Conservation (phyloP, 2,113 vertebrate species). For the Haemorhous mexicanus region DNA sequence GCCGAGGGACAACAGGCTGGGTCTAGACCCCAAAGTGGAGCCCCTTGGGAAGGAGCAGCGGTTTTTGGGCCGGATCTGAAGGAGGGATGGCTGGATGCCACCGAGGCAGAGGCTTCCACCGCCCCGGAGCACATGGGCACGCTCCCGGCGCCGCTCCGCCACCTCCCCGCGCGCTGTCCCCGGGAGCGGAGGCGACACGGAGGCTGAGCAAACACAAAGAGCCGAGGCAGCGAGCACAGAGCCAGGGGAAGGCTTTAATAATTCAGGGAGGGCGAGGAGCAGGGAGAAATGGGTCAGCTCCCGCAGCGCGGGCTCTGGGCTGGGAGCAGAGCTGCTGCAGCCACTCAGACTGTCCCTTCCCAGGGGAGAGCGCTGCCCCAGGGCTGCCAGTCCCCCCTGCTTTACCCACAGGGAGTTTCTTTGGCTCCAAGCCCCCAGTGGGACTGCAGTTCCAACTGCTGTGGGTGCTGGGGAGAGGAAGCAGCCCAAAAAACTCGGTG, state of each 20-base stretch:
- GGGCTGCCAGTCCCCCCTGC: not conserved
- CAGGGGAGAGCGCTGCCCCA: rapidly evolving
- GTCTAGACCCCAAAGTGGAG: not conserved
- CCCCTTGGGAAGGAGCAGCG: not conserved
- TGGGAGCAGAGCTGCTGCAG: not conserved
- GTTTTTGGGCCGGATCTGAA: not conserved
- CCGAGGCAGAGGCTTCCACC: not conserved
- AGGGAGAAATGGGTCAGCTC: not conserved
- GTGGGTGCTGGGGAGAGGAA: not conserved
- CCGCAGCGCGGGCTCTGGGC: rapidly evolving
- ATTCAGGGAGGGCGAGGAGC: not conserved
- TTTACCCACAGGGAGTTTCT: not conserved
- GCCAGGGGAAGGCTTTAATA: constrained; percentile 16
- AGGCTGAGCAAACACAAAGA: constrained; percentile 29
- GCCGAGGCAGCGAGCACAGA: not conserved
- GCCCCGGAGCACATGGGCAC: rapidly evolving
- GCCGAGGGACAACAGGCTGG: not conserved
- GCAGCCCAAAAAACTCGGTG: rapidly evolving
- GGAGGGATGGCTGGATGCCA: not conserved
- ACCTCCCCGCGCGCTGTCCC: not conserved
- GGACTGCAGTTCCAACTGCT: not conserved
- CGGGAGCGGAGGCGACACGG: not conserved
- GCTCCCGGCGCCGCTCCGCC: rapidly evolving
- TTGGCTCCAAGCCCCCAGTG: not conserved
- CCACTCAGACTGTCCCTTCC: rapidly evolving